These are phyloP conservation scores for Solenodon paradoxus DNA, from an alignment of 2,113 vertebrate genomes.

Conservation along the genomic window DNA sequence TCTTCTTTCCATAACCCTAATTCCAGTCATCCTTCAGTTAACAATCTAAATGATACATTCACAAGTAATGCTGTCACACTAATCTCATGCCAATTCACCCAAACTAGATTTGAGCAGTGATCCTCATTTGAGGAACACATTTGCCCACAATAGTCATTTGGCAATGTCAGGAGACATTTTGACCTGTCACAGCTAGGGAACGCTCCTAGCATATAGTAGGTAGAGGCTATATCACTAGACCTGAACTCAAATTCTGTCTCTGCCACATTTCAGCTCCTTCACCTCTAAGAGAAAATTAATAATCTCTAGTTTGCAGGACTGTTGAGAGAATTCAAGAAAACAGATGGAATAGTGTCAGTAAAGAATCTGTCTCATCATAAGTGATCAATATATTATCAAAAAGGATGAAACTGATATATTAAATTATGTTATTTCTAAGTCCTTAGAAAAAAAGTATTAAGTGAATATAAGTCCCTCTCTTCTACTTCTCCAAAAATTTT, in stretches of 20 bases:
- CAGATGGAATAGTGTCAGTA: not conserved
- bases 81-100: not conserved
- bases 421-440: not conserved
- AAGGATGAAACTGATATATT: not conserved
- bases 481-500: not conserved
- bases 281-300: not conserved
- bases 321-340: not conserved
- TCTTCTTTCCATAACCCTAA: not conserved
- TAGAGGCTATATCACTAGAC: not conserved
- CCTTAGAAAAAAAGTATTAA: not conserved
- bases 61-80: not conserved
- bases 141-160: not conserved
- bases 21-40: not conserved
- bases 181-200: not conserved
- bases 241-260: not conserved
- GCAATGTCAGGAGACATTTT: not conserved
- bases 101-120: not conserved
- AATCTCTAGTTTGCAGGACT: not conserved
- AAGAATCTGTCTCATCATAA: not conserved
- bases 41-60: not conserved
- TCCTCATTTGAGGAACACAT: not conserved
- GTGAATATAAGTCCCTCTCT: not conserved
- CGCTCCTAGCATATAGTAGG: not conserved
- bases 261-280: not conserved
- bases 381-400: not conserved